phyloP scores from a whole-genome alignment of 30 jellyfish, hydroid and myxozoan genomes.

The Pseudorhiza aurosa region DNA sequence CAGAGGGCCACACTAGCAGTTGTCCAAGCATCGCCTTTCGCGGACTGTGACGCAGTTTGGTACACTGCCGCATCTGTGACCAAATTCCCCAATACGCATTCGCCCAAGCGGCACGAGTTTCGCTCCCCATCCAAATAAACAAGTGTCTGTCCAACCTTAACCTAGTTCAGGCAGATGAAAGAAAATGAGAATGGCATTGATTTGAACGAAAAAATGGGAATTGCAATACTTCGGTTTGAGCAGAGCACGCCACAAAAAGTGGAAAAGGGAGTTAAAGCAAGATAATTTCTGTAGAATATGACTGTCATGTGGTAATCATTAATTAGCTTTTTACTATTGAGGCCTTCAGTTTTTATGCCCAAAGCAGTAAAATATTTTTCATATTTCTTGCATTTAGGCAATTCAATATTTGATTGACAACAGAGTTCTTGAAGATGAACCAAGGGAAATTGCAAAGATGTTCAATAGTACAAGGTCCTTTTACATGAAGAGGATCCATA shows the following conservation, averaged over 20 bases:
- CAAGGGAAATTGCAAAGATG: slow-evolving; percentile 82
- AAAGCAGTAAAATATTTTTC: too few relatives aligned
- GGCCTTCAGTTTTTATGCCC: too few relatives aligned
- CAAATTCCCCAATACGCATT: slow-evolving; percentile 78
- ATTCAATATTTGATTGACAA: slow-evolving; percentile 61
- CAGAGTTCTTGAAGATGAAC: slow-evolving; percentile 63
- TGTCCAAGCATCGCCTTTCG: slow-evolving; percentile 59
- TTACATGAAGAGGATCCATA: slow-evolving; percentile 36
- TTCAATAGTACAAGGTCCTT: slow-evolving; percentile 67
- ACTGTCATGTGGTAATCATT: too few relatives aligned
- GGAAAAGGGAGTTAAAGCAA: too few relatives aligned
- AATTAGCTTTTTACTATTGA: too few relatives aligned
- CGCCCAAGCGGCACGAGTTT: slow-evolving; percentile 66
- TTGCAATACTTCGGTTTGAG: too few relatives aligned
- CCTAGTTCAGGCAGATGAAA: too few relatives aligned
- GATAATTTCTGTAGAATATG: too few relatives aligned
- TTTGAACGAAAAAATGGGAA: too few relatives aligned
- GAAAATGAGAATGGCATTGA: too few relatives aligned
- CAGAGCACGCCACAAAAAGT: too few relatives aligned
- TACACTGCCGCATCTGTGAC: slow-evolving; percentile 78
- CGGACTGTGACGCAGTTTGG: slow-evolving; percentile 11
- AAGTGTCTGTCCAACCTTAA: slow-evolving; percentile 52
- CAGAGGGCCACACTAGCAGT: slow-evolving; percentile 68
- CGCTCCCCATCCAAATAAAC: slow-evolving; percentile 73
- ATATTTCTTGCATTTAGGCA: too few relatives aligned